Percentiles rank a stretch among this genome's conserved stretches.
These are phyloP conservation scores for Chrysotoxum bicinctum DNA, from an alignment of 2,888 invertebrate species.

Conservation along the genomic window DNA sequence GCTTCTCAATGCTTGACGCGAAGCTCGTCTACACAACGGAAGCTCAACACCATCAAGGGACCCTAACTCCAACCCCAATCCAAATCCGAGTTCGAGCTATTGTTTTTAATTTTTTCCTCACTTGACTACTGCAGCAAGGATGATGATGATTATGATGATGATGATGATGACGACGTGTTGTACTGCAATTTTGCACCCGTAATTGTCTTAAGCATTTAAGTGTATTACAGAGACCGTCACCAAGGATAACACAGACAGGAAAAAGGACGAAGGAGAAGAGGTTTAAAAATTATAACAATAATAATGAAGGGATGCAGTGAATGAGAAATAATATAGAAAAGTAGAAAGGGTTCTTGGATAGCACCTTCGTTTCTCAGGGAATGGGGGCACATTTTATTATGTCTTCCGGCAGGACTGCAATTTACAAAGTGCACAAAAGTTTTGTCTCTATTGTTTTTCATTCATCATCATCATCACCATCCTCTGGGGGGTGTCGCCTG, in stretches of 20 bases:
- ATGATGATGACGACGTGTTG: slow-evolving; percentile 63
- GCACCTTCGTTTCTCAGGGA: slow-evolving; percentile 27
- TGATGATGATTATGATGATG: slow-evolving; percentile 25
- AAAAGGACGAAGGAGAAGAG: slow-evolving; percentile 14
- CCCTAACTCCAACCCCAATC: slow-evolving; percentile 4
- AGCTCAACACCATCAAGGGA: slow-evolving; percentile 46
- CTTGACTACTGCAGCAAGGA: slow-evolving; percentile 51
- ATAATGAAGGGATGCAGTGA: slow-evolving; percentile 52
- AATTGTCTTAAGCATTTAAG: slow-evolving; percentile 72
- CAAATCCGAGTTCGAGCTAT: slow-evolving; percentile 33
- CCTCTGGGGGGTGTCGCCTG: slow-evolving; percentile 19
- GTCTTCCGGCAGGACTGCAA: slow-evolving; percentile 73
- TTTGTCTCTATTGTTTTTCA: slow-evolving; percentile 69
- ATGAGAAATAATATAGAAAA: slow-evolving; percentile 16
- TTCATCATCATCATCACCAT: slow-evolving; percentile 56
- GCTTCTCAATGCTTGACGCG: slow-evolving; percentile 32
- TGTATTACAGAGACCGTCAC: slow-evolving; percentile 67
- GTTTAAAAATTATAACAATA: slow-evolving; percentile 64
- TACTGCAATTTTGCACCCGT: slow-evolving; percentile 68
- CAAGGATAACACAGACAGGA: slow-evolving; percentile 58
- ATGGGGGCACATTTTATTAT: slow-evolving; percentile 60
- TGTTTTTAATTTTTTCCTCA: slow-evolving; percentile 62
- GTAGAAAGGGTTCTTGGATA: slow-evolving; percentile 10
- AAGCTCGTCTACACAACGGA: slow-evolving; percentile 40
- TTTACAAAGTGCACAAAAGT: slow-evolving; percentile 73